Percentiles rank a stretch among this genome's conserved stretches.
Conservation (phyloP, 2,888 invertebrate genomes). For the Lochmaea crataegi region DNA sequence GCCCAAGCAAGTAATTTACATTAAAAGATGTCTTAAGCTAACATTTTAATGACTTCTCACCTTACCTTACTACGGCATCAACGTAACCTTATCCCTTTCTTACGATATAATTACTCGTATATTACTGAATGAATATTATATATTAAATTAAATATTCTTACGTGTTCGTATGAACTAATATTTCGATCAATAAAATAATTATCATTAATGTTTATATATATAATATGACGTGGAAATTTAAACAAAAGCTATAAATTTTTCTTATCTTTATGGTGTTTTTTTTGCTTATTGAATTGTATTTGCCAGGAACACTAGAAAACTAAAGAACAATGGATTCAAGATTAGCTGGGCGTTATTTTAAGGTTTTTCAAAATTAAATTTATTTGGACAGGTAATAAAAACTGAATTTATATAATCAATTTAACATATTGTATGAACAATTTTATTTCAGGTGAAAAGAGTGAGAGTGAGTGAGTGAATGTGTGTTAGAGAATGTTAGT, state of each 20-base stretch:
- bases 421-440: too few relatives aligned
- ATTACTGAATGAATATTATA: too few relatives aligned
- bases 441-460: too few relatives aligned
- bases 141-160: too few relatives aligned
- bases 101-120: too few relatives aligned
- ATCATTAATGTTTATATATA: not conserved
- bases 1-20: too few relatives aligned
- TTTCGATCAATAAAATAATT: not conserved
- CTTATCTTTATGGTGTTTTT: conserved; percentile 22
- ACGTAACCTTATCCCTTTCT: too few relatives aligned
- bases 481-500: too few relatives aligned
- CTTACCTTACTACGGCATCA: too few relatives aligned
- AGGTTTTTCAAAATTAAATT: conserved; percentile 11
- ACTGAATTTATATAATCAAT: not conserved
- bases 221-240: conserved; percentile 4
- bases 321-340: conserved; percentile 6
- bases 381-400: not conserved
- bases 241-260: conserved; percentile 15
- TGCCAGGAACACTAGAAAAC: conserved; percentile 11
- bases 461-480: too few relatives aligned
- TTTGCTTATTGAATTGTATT: conserved; percentile 15
- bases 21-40: too few relatives aligned
- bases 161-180: not conserved
- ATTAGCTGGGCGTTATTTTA: not conserved
- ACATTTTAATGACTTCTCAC: too few relatives aligned